Evolutionary conservation across 2,888 invertebrate species (phyloP).

Genomic region (Andrena dorsata): DNA sequence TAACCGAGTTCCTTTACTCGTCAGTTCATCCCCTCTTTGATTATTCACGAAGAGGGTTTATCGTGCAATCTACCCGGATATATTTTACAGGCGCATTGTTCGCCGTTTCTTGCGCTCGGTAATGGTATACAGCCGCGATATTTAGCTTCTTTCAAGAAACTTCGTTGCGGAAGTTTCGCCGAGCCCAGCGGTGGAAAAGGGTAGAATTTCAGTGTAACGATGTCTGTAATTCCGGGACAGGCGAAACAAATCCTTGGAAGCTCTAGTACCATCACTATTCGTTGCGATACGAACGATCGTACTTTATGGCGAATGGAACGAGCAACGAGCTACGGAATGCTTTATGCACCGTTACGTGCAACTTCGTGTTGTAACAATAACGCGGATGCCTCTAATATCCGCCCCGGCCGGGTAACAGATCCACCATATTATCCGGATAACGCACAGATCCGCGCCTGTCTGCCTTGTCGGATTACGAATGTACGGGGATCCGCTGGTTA

Average conservation of each 20-base stretch:
- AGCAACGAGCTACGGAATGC: neutral
- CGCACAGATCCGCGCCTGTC: conserved; percentile 35
- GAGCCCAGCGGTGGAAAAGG: neutral
- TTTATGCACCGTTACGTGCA: neutral
- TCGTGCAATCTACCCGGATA: conserved; percentile 3
- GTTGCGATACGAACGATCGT: neutral
- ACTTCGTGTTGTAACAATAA: conserved; percentile 21
- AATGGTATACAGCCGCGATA: neutral
- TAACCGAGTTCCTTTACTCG: conserved; percentile 31
- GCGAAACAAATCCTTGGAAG: conserved; percentile 11
- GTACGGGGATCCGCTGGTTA: conserved; percentile 17
- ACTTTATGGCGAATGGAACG: neutral
- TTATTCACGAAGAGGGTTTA: conserved; percentile 46
- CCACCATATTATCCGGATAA: conserved; percentile 47
- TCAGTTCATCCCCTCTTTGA: conserved; percentile 27
- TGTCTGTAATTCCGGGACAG: neutral
- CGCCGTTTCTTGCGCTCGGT: conserved; percentile 1
- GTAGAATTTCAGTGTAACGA: neutral
- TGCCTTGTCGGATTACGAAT: conserved; percentile 48
- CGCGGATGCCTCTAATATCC: conserved; percentile 33
- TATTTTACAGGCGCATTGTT: conserved; percentile 34
- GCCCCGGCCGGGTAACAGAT: conserved; percentile 31
- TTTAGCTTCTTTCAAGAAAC: conserved; percentile 1
- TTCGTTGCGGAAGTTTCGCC: neutral
- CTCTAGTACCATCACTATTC: neutral